phyloP scores from a whole-genome alignment of 2,113 vertebrate genomes.

The Antechinus flavipes region DNA sequence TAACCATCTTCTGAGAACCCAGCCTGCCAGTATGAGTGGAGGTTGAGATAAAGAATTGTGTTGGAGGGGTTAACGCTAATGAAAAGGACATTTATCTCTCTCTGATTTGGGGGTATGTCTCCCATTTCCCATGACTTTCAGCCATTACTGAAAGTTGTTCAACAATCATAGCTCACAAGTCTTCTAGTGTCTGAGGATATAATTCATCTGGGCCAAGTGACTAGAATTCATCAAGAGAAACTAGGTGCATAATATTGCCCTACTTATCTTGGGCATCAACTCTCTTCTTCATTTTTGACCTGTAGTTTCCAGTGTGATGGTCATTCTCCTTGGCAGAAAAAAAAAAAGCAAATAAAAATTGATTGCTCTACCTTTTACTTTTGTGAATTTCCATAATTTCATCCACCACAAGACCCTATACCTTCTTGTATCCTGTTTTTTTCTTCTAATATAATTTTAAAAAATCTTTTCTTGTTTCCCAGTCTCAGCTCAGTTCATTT shows the following conservation, averaged over 20 bases:
- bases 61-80: background rate
- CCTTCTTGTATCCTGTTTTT: background rate
- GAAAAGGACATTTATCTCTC: background rate
- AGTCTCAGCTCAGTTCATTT: background rate
- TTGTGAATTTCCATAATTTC: background rate
- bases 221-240: background rate
- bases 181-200: background rate
- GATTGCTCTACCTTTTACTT: background rate
- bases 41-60: background rate
- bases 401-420: background rate
- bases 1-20: background rate
- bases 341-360: background rate
- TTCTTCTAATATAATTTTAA: background rate
- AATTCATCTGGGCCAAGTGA: background rate
- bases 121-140: background rate
- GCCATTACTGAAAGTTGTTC: background rate
- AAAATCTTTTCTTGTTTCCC: background rate
- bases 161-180: background rate
- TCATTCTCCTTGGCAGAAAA: background rate
- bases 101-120: background rate
- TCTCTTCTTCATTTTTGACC: background rate
- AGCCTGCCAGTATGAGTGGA: background rate
- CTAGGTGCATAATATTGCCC: background rate
- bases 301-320: background rate
- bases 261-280: background rate